Evolutionary conservation across 2,888 invertebrate species (phyloP), one percentile per base, ranked within the genome.

Genomic region (Sycophila texana): DNA sequence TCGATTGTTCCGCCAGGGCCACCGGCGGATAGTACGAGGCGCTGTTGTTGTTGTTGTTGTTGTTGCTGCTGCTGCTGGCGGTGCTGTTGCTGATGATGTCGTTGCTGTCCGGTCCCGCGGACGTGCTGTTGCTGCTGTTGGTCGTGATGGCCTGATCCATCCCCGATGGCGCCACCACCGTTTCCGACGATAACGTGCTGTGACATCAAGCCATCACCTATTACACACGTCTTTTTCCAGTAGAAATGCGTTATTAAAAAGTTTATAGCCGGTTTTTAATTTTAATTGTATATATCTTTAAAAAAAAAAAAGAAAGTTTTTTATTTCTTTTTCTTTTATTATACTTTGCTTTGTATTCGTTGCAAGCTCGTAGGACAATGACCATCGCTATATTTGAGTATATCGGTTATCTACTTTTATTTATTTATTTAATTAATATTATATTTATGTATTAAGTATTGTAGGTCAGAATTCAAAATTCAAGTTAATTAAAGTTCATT

Each of bases 151-250:
- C 60, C 83, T 16, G 86, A 83, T 72, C 84, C 83, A 73, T 85
- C 85, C 74, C 83, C 82, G 39, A 39, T 39, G 83, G 81, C 79
- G 66, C 88, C 86, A 84, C 86, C 87, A 84, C 88, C 89, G 83
- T 87, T 87, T 81, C 87, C 84, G 87, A 89, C 87, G 89, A 87
- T 82, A 87, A 88, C 84, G 88, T 89, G 89, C 91, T 91, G 89
- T 87, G 90, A 90, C 89, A 79, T 81, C 66, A 79, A 81, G 73
- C 65, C 79, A 88, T 88, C 88, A 85, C 76, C 81, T 79, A 74
- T 79, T 85, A 83, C 77, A 84, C 85, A 82, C 82, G 83, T 81
- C 77, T 83, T 77, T 39, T 75, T 74, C 66, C 67, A 65, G 77
- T 75, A 70, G 72, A 77, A 55, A 68, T 61, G 49, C 68, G 73